phyloP scores from a whole-genome alignment of 2,797 vertebrate genomes.

The Xenops minutus region DNA sequence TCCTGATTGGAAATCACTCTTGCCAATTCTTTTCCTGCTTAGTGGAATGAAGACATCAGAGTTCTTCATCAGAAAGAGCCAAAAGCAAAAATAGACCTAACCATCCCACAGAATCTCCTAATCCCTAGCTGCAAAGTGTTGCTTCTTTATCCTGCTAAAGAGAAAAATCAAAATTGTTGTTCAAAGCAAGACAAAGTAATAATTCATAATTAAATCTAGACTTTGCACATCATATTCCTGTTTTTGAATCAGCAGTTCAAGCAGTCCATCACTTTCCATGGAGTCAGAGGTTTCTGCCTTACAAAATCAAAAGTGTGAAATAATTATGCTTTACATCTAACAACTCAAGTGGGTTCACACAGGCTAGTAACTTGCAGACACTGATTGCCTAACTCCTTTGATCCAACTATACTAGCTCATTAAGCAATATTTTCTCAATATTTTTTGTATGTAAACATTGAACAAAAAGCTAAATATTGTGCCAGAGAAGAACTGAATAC shows the following conservation, averaged over 20 bases:
- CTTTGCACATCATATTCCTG: neutral
- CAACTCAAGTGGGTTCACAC: constrained; percentile 46
- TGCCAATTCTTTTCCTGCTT: neutral
- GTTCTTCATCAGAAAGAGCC: neutral
- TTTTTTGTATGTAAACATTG: constrained; percentile 74
- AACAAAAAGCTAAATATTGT: constrained; percentile 77
- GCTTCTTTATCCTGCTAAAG: neutral
- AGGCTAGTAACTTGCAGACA: constrained; percentile 30
- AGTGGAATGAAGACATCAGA: neutral
- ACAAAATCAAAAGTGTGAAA: constrained; percentile 39
- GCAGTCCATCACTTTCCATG: constrained; percentile 23
- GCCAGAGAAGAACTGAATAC: constrained; percentile 69
- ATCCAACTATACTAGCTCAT: constrained; percentile 65
- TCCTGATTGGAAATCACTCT: neutral
- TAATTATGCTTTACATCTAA: constrained; percentile 38
- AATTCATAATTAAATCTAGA: neutral
- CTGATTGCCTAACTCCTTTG: constrained; percentile 57
- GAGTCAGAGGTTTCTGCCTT: constrained; percentile 36
- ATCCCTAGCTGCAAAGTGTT: neutral
- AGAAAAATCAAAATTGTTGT: neutral
- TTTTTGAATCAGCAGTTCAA: constrained; percentile 8
- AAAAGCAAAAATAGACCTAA: neutral
- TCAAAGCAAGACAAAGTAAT: neutral
- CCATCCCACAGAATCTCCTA: neutral
- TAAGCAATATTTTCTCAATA: constrained; percentile 72